Percentiles rank a stretch among this genome's conserved stretches.
Conservation (phyloP, 2,888 invertebrate species). For the Diaphora mendica region DNA sequence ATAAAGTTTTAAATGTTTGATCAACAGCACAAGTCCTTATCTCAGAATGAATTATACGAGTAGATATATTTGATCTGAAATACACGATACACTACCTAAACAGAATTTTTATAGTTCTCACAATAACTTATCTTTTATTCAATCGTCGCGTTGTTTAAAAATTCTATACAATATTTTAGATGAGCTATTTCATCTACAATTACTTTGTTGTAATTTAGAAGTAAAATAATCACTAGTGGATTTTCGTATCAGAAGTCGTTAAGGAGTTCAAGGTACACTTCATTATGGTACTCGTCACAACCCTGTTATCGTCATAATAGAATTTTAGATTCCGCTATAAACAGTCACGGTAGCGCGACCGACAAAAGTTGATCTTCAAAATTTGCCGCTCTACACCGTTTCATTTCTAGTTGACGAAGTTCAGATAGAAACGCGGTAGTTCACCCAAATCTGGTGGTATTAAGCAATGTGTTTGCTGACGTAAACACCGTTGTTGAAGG, state of each 20-base stretch:
- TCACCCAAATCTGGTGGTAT: constrained; percentile 57
- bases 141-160: constrained; percentile 48
- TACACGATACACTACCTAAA: constrained; percentile 32
- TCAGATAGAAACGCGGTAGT: constrained; percentile 43
- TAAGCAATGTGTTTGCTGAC: constrained; percentile 66
- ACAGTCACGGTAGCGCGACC: constrained; percentile 64
- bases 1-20: constrained; percentile 9
- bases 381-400: constrained; percentile 42
- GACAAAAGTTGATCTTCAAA: constrained; percentile 70
- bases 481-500: constrained; percentile 66
- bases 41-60: constrained; percentile 10
- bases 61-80: constrained; percentile 24
- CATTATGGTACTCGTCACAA: constrained; percentile 69
- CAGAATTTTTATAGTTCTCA: constrained; percentile 41
- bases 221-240: constrained; percentile 54
- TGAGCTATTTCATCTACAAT: constrained; percentile 51
- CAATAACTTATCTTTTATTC: constrained; percentile 60
- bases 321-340: constrained; percentile 80
- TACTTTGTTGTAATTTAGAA: constrained; percentile 40
- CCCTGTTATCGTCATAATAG: constrained; percentile 74
- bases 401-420: constrained; percentile 27
- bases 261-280: constrained; percentile 64
- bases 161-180: constrained; percentile 52
- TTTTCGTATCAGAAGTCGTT: constrained; percentile 51
- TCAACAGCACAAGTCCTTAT: constrained; percentile 21